A percentile compares a stretch with the other conserved stretches of the same genome.
Conservation (phyloP, 1,140 invertebrate species). For the Pomacea maculata region DNA sequence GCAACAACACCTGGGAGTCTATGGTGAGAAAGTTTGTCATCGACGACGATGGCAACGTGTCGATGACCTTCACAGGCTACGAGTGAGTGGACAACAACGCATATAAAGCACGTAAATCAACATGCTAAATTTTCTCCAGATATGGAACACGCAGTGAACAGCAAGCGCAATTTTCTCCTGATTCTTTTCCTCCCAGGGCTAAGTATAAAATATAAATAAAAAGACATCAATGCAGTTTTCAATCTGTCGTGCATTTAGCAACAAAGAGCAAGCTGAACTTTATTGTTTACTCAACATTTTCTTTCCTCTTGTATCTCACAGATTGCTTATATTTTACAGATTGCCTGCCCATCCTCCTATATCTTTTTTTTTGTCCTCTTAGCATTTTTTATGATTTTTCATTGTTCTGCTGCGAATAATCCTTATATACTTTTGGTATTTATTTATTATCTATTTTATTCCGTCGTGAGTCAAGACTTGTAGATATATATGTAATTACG, state of each 20-base stretch:
- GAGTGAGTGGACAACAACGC: conserved; percentile 10
- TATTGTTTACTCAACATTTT: not conserved
- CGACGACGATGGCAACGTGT: not conserved
- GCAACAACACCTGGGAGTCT: conserved; percentile 12
- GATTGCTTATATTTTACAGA: not conserved
- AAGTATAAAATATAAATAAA: too few species aligned
- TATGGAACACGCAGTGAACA: too few species aligned
- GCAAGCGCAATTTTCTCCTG: too few species aligned
- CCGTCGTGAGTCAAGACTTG: too few species aligned
- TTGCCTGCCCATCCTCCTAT: not conserved
- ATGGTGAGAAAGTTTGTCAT: conserved; percentile 6
- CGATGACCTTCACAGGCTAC: conserved; percentile 21
- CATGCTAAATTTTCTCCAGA: too few species aligned
- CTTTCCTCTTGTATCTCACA: too few species aligned
- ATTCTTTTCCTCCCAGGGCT: too few species aligned
- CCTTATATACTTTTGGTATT: not conserved
- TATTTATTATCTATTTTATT: too few species aligned
- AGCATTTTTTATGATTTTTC: not conserved
- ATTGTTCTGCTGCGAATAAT: not conserved
- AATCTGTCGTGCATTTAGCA: too few species aligned
- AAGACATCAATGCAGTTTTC: too few species aligned
- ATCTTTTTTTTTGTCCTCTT: not conserved
- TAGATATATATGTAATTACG: not conserved
- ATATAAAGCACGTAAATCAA: too few species aligned
- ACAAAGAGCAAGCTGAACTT: not conserved